Evolutionary conservation across 1,140 invertebrate genomes (phyloP).

Genomic region (Charaxes varanes): DNA sequence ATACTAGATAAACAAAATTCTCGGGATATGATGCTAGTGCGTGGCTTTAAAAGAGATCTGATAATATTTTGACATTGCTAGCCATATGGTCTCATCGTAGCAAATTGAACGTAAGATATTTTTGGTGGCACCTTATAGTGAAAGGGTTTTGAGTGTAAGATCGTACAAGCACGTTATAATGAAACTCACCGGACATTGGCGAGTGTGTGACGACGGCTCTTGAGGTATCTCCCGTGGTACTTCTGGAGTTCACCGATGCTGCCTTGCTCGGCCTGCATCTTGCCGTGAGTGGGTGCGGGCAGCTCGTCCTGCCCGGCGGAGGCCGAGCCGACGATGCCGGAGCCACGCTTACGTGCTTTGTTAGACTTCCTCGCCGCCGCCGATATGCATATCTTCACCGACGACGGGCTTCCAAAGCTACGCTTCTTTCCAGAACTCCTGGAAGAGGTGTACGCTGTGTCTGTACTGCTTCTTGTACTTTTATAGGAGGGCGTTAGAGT

Average conservation of each 20-base stretch:
- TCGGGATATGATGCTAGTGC: too few relatives aligned
- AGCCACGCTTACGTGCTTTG: slow-evolving; percentile 63
- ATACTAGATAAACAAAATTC: too few relatives aligned
- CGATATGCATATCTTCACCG: slow-evolving; percentile 67
- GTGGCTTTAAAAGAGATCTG: too few relatives aligned
- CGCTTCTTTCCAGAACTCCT: slow-evolving; percentile 62
- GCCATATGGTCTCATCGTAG: too few relatives aligned
- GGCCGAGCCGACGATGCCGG: slow-evolving; percentile 38
- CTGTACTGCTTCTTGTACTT: slow-evolving; percentile 67
- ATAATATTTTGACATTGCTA: too few relatives aligned
- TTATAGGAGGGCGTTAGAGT: slow-evolving; percentile 70
- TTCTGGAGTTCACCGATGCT: slow-evolving; percentile 90
- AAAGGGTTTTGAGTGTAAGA: too few relatives aligned
- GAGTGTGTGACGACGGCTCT: slow-evolving; percentile 87
- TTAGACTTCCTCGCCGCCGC: slow-evolving; percentile 63
- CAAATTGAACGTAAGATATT: too few relatives aligned
- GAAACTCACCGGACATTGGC: slow-evolving; percentile 89
- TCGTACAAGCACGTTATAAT: too few relatives aligned
- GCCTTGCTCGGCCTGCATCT: slow-evolving; percentile 92
- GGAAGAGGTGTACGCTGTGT: slow-evolving; percentile 63
- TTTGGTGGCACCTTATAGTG: too few relatives aligned
- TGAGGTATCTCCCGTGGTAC: slow-evolving; percentile 87
- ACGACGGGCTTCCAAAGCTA: slow-evolving; percentile 60
- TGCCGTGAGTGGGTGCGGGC: slow-evolving; percentile 58
- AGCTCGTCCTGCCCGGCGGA: slow-evolving; percentile 44